Evolutionary conservation across 2,113 vertebrate genomes (phyloP).

Genomic region (Gavia stellata): DNA sequence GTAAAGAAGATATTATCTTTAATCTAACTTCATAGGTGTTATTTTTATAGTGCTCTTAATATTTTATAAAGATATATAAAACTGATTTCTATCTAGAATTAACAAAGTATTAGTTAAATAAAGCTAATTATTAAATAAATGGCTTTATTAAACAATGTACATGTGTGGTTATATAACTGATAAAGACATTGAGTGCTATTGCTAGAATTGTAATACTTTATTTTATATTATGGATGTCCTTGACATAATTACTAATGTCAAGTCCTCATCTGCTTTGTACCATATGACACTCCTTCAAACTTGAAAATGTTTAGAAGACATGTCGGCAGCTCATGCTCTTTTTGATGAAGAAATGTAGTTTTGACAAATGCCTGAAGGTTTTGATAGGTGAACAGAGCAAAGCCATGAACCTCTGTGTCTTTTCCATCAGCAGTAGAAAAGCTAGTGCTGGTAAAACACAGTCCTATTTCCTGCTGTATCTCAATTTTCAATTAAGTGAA

Average conservation of each 20-base stretch:
- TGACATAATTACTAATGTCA: background rate
- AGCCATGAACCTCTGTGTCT: background rate
- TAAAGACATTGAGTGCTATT: background rate
- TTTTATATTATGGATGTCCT: background rate
- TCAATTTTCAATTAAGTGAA: background rate
- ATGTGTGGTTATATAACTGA: background rate
- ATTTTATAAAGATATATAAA: background rate
- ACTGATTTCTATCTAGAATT: background rate
- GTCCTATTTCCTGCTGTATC: background rate
- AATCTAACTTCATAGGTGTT: background rate
- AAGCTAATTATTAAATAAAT: background rate
- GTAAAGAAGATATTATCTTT: background rate
- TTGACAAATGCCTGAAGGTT: background rate
- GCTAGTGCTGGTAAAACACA: background rate
- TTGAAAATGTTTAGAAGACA: background rate
- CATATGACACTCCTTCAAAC: background rate
- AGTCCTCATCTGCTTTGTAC: background rate
- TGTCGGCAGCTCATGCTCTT: background rate
- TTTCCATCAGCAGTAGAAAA: background rate
- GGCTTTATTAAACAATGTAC: background rate
- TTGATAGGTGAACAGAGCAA: background rate
- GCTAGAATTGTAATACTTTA: background rate
- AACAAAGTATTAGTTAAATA: background rate
- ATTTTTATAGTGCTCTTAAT: background rate
- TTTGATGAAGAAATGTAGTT: background rate